Base-by-base conservation (phyloP, 1,140 invertebrate species). In the Cryptotermes secundus region DNA sequence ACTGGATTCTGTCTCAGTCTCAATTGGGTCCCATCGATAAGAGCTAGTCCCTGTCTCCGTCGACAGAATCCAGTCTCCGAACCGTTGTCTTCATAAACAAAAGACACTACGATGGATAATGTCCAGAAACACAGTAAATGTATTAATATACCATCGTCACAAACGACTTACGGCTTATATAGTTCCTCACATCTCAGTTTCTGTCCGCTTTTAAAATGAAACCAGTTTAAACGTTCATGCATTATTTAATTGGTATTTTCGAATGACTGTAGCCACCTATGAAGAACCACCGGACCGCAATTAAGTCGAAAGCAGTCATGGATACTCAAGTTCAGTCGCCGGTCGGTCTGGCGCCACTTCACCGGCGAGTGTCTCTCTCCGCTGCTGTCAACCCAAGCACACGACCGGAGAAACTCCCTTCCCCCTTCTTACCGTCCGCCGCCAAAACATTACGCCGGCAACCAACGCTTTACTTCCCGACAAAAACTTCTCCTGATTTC, bases 251-350 rank as follows among this genome's bases (percentile, higher is more conserved):
- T 72, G 2, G n/a, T n/a, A n/a, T 31, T 9, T 31, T 31, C 59
- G n/a, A 72, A 72, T 72, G 59, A 72, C 59, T 72, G 59, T 72
- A 72, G 31, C 59, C 59, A 72, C 59, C 59, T 72, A 72, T 72
- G 59, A 72, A 4, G 59, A 14, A 72, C 59, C 59, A n/a, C 14
- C 59, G 26, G 26, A 72, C 59, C 59, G 59, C 26, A 72, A 72
- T 72, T 72, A 72, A 72, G 59, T 72, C 14, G n/a, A 31, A 72
- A 2, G 59, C 59, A 72, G 59, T 31, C 59, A 72, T n/a, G 59
- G 59, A 72, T 72, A 72, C 59, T 72, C 59, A 14, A 72, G 59
- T n/a, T 72, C 45, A n/a, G 59, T 72, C 59, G 26, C 59, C 59
- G n/a, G 59, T n/a, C 59, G n/a, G 59, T 72, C 59, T 72, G 59